A percentile compares a stretch with the other conserved stretches of the same genome.
Conservation (phyloP, 2,888 invertebrate genomes). For the Nemoura dubitans region DNA sequence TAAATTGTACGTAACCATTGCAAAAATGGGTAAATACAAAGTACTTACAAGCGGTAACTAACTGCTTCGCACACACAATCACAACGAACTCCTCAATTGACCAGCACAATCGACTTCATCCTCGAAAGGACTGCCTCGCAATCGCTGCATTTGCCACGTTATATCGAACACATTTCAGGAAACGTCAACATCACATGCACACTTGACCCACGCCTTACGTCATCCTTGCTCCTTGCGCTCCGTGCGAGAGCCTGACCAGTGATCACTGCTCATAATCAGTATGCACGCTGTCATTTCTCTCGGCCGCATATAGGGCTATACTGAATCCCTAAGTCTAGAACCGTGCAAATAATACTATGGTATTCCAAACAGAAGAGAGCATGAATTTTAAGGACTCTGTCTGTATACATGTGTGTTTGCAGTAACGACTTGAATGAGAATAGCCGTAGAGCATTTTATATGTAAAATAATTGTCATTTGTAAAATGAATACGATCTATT, state of each 20-base stretch:
- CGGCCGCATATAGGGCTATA: not conserved
- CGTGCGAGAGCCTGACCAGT: too few relatives aligned
- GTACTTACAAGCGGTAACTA: not conserved
- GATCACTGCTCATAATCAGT: not conserved
- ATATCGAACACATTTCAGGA: not conserved
- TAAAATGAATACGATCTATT: not conserved
- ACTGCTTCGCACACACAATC: not conserved
- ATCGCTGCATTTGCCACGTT: not conserved
- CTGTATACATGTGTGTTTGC: not conserved
- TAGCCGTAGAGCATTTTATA: not conserved
- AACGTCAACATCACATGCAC: not conserved
- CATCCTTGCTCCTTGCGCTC: slow-evolving; percentile 12
- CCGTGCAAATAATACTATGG: not conserved
- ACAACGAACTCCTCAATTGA: not conserved
- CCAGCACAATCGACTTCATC: not conserved
- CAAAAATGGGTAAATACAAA: not conserved
- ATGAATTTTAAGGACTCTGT: not conserved
- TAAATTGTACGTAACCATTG: too few relatives aligned
- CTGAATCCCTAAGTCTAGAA: not conserved
- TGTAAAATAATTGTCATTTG: slow-evolving; percentile 12
- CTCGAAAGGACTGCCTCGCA: not conserved
- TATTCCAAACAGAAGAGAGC: not conserved
- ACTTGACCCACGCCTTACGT: not conserved
- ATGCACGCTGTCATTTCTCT: not conserved
- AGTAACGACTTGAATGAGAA: not conserved